A percentile compares a stretch with the other conserved stretches of the same genome.
phyloP scores from a whole-genome alignment of 2,113 vertebrate genomes.

The Cercocebus atys region DNA sequence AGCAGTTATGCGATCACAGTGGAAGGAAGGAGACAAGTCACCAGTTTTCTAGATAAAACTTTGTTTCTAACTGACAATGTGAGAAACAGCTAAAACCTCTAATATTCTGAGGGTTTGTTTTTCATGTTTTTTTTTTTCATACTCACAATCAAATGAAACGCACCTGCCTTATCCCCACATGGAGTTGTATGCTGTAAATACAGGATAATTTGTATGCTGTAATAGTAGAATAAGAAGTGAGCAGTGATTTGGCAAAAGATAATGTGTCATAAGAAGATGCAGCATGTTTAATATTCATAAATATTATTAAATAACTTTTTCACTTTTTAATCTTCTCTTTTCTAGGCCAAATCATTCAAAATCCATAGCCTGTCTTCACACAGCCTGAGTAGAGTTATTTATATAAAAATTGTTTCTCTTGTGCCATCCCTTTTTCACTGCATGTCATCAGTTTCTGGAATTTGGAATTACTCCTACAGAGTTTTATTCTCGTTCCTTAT shows the following conservation, averaged over 20 bases:
- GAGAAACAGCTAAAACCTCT: not conserved
- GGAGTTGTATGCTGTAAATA: not conserved
- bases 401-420: fast-evolving
- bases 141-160: not conserved
- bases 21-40: not conserved
- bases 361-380: not conserved
- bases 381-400: not conserved
- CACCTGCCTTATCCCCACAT: too few species aligned
- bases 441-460: not conserved
- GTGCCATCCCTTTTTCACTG: too few species aligned
- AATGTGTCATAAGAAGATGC: not conserved
- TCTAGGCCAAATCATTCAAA: not conserved
- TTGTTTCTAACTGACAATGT: not conserved
- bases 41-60: not conserved
- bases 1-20: too few species aligned
- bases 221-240: not conserved
- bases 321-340: not conserved
- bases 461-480: too few species aligned
- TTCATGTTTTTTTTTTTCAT: not conserved
- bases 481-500: not conserved
- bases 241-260: not conserved
- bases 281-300: not conserved
- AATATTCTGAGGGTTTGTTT: not conserved
- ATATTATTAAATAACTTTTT: not conserved
- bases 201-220: too few species aligned